Evolutionary conservation across 2,113 vertebrate species (phyloP), one percentile per base, ranked within the genome.

Genomic region (Gorsachius goisagi): DNA sequence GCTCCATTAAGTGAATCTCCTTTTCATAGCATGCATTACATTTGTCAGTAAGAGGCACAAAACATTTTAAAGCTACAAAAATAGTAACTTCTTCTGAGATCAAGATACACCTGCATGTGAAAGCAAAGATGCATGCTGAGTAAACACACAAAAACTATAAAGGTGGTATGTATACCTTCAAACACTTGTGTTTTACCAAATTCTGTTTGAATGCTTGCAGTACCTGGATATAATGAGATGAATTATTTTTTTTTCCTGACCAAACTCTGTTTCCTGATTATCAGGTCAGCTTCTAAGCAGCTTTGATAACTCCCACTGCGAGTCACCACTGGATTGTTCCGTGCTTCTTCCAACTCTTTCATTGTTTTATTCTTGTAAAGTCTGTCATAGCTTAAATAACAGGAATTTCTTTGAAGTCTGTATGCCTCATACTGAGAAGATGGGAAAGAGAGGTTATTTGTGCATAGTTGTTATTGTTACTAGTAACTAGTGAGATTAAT

Each of bases 1-100:
- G 30, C 4, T 7, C 32, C 24, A 14, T 58, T 72, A 62, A 87
- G 21, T 60, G 33, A 58, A 30, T 41, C 19, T 58, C 60, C 44
- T 80, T 88, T 24, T 26, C 37, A 9, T 27, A 53, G 6, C 15
- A 55, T 0, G 1, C 9, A 2, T 66, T 75, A 19, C 7, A 0
- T 72, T 87, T 81, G 35, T 59, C 47, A 81, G 37, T 47, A 62
- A 66, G 44, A 76, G 58, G 33, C 22, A 69, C 22, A 68, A 82
- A 79, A 68, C 1, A 24, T 66, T 79, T 85, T 58, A 85, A 81
- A 86, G 27, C 52, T 75, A 5, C 60, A 78, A 84, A 86, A 85
- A 50, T 12, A 84, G n/a, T 35, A 85, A 27, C 56, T 75, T 64
- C 18, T 87, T 86, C 45, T 60, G 62, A 72, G 77, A 76, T 44